Evolutionary conservation across 1,140 invertebrate genomes (phyloP), one percentile per base, ranked within the genome.

Genomic region (Drosophila sturtevanti): DNA sequence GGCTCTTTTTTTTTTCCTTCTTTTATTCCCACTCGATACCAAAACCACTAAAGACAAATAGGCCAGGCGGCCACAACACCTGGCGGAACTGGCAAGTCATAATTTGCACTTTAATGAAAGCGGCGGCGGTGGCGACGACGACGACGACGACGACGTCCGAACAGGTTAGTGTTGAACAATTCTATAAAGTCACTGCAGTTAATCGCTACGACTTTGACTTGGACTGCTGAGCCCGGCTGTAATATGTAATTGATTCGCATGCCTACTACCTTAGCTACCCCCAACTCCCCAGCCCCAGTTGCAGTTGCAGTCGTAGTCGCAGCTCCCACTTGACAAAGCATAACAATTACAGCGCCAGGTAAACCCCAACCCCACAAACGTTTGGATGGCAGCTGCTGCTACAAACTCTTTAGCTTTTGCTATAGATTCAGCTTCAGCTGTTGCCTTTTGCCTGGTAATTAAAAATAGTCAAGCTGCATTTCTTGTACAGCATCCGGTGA

Each of bases 81-180:
- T 89, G 84, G 84, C 84, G 84, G 84, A 89, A 89, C 84, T 89
- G 84, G 76, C 84, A 77, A 89, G 79, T 89, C 84, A 89, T 89
- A 89, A 89, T 89, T 89, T 89, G 84, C 84, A 89, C 84, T 89
- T 89, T 89, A 89, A 89, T 89, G 84, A 87, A 87, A 89, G 84
- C 84, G 79, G 76, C 81, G 75, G 34, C 56, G 52, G 12, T 24
- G 22, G 22, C 54, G 21, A 18, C 31, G 61, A 38, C 61, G 62
- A 59, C 54, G 22, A 4, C 54, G 21, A 18, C 31, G 61, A 38
- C 61, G 62, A 59, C 54, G 58, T 60, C 51, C 70, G 76, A 87
- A 82, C 82, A 82, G 79, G 84, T 78, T 77, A 72, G 68, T 77
- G 74, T 77, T 78, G 74, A 75, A 70, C 74, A 77, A 69, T 72